phyloP scores from a whole-genome alignment of 2,888 invertebrate species.

The Mesoligia furuncula region DNA sequence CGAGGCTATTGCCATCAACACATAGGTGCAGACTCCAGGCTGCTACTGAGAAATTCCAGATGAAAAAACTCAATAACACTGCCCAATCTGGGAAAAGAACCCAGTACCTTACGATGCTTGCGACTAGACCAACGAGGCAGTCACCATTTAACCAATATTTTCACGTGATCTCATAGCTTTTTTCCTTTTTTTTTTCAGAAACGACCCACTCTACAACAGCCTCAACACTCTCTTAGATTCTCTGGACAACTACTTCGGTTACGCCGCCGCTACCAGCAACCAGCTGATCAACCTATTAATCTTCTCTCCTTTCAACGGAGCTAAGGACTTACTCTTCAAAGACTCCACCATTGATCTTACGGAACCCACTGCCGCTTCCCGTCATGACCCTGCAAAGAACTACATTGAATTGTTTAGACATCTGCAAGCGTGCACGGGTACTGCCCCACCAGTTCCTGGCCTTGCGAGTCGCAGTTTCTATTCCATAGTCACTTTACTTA shows the following conservation, averaged over 20 bases:
- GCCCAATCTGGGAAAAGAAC: too few relatives aligned
- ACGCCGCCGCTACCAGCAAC: constrained; percentile 75
- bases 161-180: neutral
- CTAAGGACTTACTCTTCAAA: constrained; percentile 91
- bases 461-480: constrained; percentile 71
- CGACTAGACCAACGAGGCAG: neutral
- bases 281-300: constrained; percentile 88
- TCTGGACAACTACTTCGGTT: constrained; percentile 89
- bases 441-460: constrained; percentile 69
- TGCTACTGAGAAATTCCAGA: too few relatives aligned
- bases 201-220: constrained; percentile 78
- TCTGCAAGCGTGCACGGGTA: constrained; percentile 79
- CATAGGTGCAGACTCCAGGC: too few relatives aligned
- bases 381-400: constrained; percentile 85
- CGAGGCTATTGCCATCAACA: too few relatives aligned
- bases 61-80: too few relatives aligned
- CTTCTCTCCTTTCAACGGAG: constrained; percentile 90
- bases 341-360: constrained; percentile 91
- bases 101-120: too few relatives aligned
- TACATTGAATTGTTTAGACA: constrained; percentile 90
- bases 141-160: neutral
- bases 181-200: constrained; percentile 70
- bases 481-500: constrained; percentile 74
- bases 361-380: constrained; percentile 77
- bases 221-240: constrained; percentile 83